Base-by-base conservation (phyloP, 1,140 invertebrate genomes). In the Drosophila obscura region DNA sequence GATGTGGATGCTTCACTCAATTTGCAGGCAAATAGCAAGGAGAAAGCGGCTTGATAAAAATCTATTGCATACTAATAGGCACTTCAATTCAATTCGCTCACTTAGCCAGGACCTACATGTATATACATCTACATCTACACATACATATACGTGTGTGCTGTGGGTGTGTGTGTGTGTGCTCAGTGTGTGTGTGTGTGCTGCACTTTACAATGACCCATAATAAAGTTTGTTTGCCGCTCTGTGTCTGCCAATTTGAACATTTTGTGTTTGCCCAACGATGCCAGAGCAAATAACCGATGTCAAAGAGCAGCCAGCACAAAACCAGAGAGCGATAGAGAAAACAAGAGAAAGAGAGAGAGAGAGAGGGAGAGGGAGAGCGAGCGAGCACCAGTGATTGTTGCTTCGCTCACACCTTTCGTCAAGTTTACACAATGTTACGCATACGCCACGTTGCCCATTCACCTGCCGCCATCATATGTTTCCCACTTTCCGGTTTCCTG, bases 161-260 rank as follows among this genome's bases (percentile, higher is more conserved):
- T 44, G 24, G n/a, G 49, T 44, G 45, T 57, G 50, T 45, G 35
- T 44, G 24, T 16, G 49, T 48, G 45, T 57, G 50, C 1, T 7
- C 0, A 7, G 26, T 59, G 50, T 35, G 55, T 71, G 61, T 52
- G 56, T 48, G 35, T 59, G 13, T 59, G 28, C 24, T 79, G 76
- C 73, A 77, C 76, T 79, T 79, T 79, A 79, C 76, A 76, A 79
- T 79, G 76, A 77, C 76, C 73, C 76, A 79, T 77, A 79, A 79
- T 77, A 79, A 79, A 79, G 73, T 79, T 79, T 79, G 76, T 79
- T 75, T 78, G 75, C 65, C 65, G 72, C 72, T 39, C 35, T 39
- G 35, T 39, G 35, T 78, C 66, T 79, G 76, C 73, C 73, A 79
- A 79, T 79, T 79, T 79, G 62, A 59, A 58, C 73, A 79, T 79